Conservation (phyloP, 2,888 invertebrate genomes). For the Apantesis nais region DNA sequence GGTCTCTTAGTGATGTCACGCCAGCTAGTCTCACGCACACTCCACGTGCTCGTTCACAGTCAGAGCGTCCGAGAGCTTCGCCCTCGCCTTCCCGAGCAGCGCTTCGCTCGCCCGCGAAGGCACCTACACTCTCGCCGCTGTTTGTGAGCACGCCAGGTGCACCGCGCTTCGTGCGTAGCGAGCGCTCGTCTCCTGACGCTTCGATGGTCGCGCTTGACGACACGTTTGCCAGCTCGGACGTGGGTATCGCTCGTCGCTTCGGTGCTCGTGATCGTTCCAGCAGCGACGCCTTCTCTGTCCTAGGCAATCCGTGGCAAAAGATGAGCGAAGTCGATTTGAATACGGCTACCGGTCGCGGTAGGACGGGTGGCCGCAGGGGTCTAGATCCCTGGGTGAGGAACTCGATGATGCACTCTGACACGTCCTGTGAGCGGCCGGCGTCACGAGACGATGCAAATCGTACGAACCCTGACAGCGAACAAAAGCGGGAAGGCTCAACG, state of each 20-base stretch:
- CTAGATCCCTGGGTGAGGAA: constrained; percentile 59
- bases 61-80: constrained; percentile 71
- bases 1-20: constrained; percentile 80
- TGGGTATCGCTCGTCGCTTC: constrained; percentile 24
- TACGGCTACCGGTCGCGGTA: constrained; percentile 43
- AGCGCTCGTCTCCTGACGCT: constrained; percentile 65
- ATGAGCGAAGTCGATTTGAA: constrained; percentile 68
- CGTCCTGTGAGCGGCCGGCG: constrained; percentile 32
- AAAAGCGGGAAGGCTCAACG: constrained; percentile 38
- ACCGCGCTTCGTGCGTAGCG: constrained; percentile 55
- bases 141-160: constrained; percentile 27
- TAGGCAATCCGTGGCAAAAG: constrained; percentile 70
- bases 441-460: constrained; percentile 44
- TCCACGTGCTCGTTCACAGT: constrained; percentile 75
- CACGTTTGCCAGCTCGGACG: constrained; percentile 20
- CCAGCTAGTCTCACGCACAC: constrained; percentile 69
- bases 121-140: constrained; percentile 54
- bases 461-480: constrained; percentile 41
- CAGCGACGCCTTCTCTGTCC: constrained; percentile 46
- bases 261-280: constrained; percentile 44
- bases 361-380: constrained; percentile 39
- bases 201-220: constrained; percentile 48
- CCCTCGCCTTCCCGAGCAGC: constrained; percentile 52
- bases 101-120: constrained; percentile 48
- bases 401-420: constrained; percentile 34